Conservation (phyloP, 1,140 invertebrate genomes). For the Bombus turneri region DNA sequence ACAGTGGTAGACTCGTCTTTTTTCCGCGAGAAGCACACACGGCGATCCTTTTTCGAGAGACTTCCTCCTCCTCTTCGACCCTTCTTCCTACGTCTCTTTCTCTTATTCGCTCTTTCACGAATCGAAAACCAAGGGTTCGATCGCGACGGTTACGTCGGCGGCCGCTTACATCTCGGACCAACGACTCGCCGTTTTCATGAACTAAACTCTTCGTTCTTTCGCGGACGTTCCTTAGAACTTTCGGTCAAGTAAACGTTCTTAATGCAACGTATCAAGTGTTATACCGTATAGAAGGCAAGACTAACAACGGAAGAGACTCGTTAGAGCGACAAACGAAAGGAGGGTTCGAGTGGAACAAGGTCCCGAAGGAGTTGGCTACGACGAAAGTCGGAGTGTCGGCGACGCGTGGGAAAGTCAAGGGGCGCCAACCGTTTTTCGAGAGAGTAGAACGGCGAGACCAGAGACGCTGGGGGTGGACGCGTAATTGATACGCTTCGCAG, state of each 20-base stretch:
- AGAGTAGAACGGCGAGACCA: slow-evolving; percentile 6
- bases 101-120: not conserved
- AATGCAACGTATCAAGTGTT: not conserved
- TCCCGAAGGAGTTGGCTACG: slow-evolving; percentile 13
- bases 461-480: slow-evolving; percentile 63
- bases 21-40: slow-evolving; percentile 50
- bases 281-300: not conserved
- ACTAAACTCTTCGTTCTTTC: not conserved
- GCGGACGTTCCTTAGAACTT: not conserved
- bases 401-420: slow-evolving; percentile 61
- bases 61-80: not conserved
- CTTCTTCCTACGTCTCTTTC: not conserved
- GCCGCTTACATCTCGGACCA: slow-evolving; percentile 7
- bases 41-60: slow-evolving; percentile 46
- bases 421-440: slow-evolving; percentile 63
- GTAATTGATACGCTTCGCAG: slow-evolving; percentile 60
- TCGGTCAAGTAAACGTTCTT: not conserved
- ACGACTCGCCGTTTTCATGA: not conserved
- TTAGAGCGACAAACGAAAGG: not conserved
- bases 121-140: slow-evolving; percentile 37
- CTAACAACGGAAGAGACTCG: slow-evolving; percentile 20
- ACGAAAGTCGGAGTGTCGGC: slow-evolving; percentile 2
- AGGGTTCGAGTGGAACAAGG: slow-evolving; percentile 12
- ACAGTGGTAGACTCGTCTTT: slow-evolving; percentile 63
- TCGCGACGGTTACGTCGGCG: slow-evolving; percentile 43